Conservation (phyloP, 2,797 vertebrate species). For the Synanceia verrucosa region DNA sequence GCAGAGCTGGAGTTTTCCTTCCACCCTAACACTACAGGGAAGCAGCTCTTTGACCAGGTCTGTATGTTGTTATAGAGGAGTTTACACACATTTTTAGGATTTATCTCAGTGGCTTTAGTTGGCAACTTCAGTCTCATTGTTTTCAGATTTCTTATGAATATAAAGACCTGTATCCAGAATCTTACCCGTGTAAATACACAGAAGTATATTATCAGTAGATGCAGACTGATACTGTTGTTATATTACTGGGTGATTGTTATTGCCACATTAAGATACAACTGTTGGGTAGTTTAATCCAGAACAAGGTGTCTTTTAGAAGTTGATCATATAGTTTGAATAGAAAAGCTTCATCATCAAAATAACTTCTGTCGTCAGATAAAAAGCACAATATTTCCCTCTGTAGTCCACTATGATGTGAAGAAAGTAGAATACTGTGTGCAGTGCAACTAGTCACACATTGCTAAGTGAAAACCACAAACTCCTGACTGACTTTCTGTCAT, state of each 20-base stretch:
- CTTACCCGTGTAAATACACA: neutral
- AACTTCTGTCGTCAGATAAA: neutral
- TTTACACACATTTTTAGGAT: neutral
- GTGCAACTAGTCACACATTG: neutral
- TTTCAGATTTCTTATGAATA: neutral
- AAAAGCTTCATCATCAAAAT: neutral
- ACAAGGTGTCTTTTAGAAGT: neutral
- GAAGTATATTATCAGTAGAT: neutral
- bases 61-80: constrained; percentile 36
- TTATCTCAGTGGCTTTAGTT: neutral
- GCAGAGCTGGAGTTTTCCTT: constrained; percentile 98
- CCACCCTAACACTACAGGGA: constrained; percentile 92
- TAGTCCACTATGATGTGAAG: neutral
- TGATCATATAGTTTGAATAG: neutral
- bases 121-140: neutral
- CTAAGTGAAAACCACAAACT: neutral
- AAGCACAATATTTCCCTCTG: neutral
- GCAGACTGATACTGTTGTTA: neutral
- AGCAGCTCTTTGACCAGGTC: constrained; percentile 97
- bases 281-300: neutral
- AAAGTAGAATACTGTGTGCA: neutral
- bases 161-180: neutral
- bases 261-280: neutral
- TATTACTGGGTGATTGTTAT: neutral
- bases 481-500: neutral